Conservation (phyloP, 2,113 vertebrate genomes). For the Vulpes vulpes region DNA sequence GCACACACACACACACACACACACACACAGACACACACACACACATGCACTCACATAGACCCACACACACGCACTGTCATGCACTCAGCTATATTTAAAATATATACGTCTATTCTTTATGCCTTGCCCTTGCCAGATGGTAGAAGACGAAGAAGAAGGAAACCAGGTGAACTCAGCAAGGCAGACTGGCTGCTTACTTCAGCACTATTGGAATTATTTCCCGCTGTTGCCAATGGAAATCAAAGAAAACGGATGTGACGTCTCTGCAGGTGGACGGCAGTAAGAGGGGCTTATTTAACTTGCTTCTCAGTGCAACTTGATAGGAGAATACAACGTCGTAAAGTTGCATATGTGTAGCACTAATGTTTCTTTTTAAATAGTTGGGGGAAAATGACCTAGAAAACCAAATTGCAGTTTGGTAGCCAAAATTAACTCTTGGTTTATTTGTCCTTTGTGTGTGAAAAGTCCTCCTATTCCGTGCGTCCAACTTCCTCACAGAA, state of each 20-base stretch:
- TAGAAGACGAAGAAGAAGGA: slow-evolving; percentile 84
- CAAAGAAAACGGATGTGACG: slow-evolving; percentile 82
- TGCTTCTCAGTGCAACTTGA: slow-evolving; percentile 88
- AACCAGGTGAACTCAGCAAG: slow-evolving; percentile 84
- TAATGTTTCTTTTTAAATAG: slow-evolving; percentile 90
- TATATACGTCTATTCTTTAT: slow-evolving; percentile 87
- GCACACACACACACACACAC: slow-evolving; percentile 84
- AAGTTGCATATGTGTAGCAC: slow-evolving; percentile 92
- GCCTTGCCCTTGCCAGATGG: slow-evolving; percentile 90
- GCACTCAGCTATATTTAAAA: slow-evolving; percentile 86
- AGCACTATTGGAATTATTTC: slow-evolving; percentile 84
- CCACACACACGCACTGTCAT: slow-evolving; percentile 86
- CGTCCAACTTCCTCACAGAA: slow-evolving; percentile 86
- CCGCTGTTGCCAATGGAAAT: slow-evolving; percentile 85
- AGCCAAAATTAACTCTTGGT: slow-evolving; percentile 91
- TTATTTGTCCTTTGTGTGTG: slow-evolving; percentile 89
- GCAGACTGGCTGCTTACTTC: slow-evolving; percentile 83
- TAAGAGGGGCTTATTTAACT: slow-evolving; percentile 88
- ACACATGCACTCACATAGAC: slow-evolving; percentile 58
- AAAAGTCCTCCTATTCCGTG: slow-evolving; percentile 87
- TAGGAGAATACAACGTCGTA: slow-evolving; percentile 85
- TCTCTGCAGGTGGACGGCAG: slow-evolving; percentile 85
- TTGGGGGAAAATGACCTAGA: slow-evolving; percentile 90
- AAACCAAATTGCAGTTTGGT: slow-evolving; percentile 93
- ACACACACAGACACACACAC: slow-evolving; percentile 84